phyloP scores from a whole-genome alignment of 2,113 vertebrate species.

The Cettia cetti region DNA sequence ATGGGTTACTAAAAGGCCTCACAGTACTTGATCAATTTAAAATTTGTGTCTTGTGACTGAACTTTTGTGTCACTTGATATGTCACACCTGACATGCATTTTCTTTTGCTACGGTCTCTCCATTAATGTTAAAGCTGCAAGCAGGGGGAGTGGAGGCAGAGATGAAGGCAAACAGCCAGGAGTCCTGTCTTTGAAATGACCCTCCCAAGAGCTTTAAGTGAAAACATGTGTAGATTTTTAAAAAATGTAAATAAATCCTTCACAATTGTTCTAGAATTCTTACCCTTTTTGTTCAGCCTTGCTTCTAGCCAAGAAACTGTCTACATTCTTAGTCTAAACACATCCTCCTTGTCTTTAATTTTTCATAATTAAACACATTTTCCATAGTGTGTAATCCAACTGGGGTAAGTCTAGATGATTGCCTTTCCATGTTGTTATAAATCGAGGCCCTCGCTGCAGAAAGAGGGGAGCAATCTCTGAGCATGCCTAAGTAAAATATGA shows the following conservation, averaged over 20 bases:
- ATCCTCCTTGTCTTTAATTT: slow-evolving; percentile 65
- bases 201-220: slow-evolving; percentile 47
- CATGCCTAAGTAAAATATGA: background rate
- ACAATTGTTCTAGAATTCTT: background rate
- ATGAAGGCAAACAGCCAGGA: slow-evolving; percentile 12
- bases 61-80: slow-evolving; percentile 45
- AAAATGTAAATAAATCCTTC: slow-evolving; percentile 53
- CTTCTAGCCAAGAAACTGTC: slow-evolving; percentile 53
- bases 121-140: slow-evolving; percentile 19
- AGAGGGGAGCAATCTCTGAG: slow-evolving; percentile 12
- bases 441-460: slow-evolving; percentile 13
- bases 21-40: slow-evolving; percentile 10
- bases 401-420: slow-evolving; percentile 50
- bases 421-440: slow-evolving; percentile 58
- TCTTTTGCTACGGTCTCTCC: background rate
- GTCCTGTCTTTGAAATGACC: slow-evolving; percentile 50
- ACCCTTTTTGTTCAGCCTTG: slow-evolving; percentile 10
- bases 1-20: slow-evolving; percentile 8
- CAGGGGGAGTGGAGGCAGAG: slow-evolving; percentile 9
- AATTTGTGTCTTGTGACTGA: slow-evolving; percentile 6
- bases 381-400: slow-evolving; percentile 33
- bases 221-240: slow-evolving; percentile 53
- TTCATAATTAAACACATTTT: slow-evolving; percentile 71
- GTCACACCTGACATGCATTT: slow-evolving; percentile 42
- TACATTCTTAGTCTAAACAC: slow-evolving; percentile 63